phyloP scores from a whole-genome alignment of 2,888 invertebrate species.

The Coelopa pilipes region DNA sequence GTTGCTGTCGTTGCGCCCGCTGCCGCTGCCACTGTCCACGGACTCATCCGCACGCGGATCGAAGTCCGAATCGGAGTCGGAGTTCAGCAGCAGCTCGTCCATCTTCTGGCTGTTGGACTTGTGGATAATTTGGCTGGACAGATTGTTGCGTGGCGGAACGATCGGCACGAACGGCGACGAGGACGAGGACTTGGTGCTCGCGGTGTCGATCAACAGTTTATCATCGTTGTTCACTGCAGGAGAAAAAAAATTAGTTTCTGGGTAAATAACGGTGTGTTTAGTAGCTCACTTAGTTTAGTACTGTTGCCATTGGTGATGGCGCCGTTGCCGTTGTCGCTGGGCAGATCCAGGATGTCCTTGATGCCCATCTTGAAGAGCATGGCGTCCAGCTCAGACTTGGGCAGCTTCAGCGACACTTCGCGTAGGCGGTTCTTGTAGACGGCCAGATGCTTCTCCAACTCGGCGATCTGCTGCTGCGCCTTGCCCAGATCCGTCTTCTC shows the following conservation, averaged over 20 bases:
- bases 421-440: constrained; percentile 84
- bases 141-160: constrained; percentile 65
- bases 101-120: constrained; percentile 80
- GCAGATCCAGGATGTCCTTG: constrained; percentile 69
- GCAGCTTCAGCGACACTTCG: constrained; percentile 69
- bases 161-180: constrained; percentile 63
- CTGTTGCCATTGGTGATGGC: constrained; percentile 49
- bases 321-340: constrained; percentile 52
- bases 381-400: constrained; percentile 66
- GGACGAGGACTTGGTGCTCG: constrained; percentile 53
- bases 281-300: constrained; percentile 52
- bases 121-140: constrained; percentile 69
- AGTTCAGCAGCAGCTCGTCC: constrained; percentile 79
- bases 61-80: constrained; percentile 86
- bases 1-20: constrained; percentile 58
- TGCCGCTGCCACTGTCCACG: constrained; percentile 54
- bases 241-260: not conserved
- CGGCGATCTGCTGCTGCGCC: constrained; percentile 87
- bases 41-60: constrained; percentile 87
- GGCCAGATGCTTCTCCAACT: constrained; percentile 86
- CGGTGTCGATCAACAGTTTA: constrained; percentile 65
- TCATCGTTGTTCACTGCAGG: constrained; percentile 55
- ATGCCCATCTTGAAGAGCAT: constrained; percentile 70
- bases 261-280: not conserved
- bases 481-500: constrained; percentile 90